Conservation (phyloP, 2,888 invertebrate genomes). For the Apamea sordens region DNA sequence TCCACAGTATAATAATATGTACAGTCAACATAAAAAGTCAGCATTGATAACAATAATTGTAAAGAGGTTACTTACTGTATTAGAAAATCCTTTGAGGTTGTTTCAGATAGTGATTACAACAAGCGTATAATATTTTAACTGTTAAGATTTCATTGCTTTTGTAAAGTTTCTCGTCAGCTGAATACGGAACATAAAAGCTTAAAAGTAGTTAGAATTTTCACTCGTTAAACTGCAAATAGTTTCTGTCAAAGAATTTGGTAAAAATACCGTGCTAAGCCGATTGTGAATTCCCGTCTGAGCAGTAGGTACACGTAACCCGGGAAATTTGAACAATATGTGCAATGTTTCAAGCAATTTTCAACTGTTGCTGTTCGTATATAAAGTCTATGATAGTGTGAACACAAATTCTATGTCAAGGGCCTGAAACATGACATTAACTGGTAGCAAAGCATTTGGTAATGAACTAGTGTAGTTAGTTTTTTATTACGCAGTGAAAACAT, state of each 20-base stretch:
- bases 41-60: neutral
- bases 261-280: constrained; percentile 58
- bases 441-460: constrained; percentile 57
- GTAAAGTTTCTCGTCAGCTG: neutral
- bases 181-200: constrained; percentile 11
- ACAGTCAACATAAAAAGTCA: neutral
- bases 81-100: neutral
- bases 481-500: constrained; percentile 50
- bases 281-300: constrained; percentile 54
- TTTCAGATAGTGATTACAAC: no score
- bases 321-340: constrained; percentile 30
- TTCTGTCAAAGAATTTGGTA: constrained; percentile 48
- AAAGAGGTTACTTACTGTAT: neutral
- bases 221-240: constrained; percentile 26
- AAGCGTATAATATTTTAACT: no score
- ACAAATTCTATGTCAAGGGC: constrained; percentile 57
- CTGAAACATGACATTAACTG: constrained; percentile 29
- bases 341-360: constrained; percentile 31
- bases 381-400: constrained; percentile 23
- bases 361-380: neutral
- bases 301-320: constrained; percentile 5
- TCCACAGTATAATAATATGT: no score
- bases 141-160: neutral
- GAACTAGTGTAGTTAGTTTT: constrained; percentile 52
- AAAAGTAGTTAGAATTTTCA: constrained; percentile 21